Evolutionary conservation across 2,888 invertebrate genomes (phyloP).

Genomic region (Drosophila bunnanda): DNA sequence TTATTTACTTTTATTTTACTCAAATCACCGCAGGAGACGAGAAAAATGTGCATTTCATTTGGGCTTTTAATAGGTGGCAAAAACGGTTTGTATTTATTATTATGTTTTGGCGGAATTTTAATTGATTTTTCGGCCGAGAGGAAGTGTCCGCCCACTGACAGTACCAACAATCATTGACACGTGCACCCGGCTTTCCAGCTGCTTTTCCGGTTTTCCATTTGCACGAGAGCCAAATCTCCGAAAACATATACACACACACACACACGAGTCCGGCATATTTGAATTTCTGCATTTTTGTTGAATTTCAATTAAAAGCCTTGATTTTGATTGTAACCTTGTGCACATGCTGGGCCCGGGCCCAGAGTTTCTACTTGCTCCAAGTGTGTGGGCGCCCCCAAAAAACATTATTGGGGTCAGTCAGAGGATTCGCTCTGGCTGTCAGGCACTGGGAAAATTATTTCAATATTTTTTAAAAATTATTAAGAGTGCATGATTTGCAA

Average conservation of each 20-base stretch:
- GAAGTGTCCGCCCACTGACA: constrained; percentile 16
- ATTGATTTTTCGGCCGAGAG: constrained; percentile 43
- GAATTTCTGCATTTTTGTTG: constrained; percentile 67
- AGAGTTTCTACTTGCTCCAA: constrained; percentile 13
- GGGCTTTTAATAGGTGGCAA: constrained; percentile 25
- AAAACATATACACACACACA: constrained; percentile 17
- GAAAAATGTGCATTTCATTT: constrained; percentile 14
- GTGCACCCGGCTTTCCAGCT: constrained; percentile 28
- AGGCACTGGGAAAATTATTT: background rate
- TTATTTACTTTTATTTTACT: constrained; percentile 19
- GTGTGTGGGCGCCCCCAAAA: constrained; percentile 8
- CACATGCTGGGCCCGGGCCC: constrained; percentile 54
- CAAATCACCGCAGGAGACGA: constrained; percentile 20
- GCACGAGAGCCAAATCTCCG: constrained; percentile 30
- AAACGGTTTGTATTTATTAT: constrained; percentile 41
- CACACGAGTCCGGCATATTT: constrained; percentile 30
- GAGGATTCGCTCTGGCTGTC: constrained; percentile 12
- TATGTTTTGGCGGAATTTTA: constrained; percentile 49
- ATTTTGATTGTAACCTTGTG: constrained; percentile 71
- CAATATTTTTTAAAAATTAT: background rate
- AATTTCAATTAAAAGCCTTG: constrained; percentile 79
- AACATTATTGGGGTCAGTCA: constrained; percentile 60
- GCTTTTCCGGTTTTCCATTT: constrained; percentile 43
- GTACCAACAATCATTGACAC: constrained; percentile 45
- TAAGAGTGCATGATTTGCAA: too few species aligned